Conservation (phyloP, 2,113 vertebrate genomes). For the Lanius collurio region DNA sequence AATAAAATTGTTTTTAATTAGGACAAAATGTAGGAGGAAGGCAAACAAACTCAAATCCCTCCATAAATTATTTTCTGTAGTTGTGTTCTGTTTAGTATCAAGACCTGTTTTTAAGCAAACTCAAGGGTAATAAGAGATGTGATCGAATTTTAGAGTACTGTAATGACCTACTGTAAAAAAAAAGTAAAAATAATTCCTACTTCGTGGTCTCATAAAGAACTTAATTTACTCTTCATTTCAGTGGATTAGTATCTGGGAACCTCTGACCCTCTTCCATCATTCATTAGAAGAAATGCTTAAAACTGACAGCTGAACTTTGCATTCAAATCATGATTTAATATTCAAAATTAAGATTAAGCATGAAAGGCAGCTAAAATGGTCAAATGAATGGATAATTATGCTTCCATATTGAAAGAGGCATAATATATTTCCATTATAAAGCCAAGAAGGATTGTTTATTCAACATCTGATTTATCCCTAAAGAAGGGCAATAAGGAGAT, state of each 20-base stretch:
- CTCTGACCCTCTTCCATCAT: background rate
- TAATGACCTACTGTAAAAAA: background rate
- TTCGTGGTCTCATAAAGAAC: background rate
- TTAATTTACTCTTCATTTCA: background rate
- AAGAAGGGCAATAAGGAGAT: background rate
- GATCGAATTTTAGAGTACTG: background rate
- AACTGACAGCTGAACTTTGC: background rate
- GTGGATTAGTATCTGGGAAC: background rate
- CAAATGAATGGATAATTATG: background rate
- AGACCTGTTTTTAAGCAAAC: slow-evolving; percentile 11
- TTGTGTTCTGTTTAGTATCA: background rate
- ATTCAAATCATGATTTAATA: background rate
- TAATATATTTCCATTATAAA: background rate
- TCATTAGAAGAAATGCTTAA: background rate
- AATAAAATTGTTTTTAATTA: slow-evolving; percentile 25
- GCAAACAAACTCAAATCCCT: background rate
- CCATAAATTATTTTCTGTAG: slow-evolving; percentile 9
- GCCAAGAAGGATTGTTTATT: background rate
- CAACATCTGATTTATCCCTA: background rate
- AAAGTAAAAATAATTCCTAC: background rate
- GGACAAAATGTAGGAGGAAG: slow-evolving; percentile 8
- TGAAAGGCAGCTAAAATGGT: background rate
- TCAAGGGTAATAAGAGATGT: background rate
- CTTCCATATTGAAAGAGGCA: background rate
- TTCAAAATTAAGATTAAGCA: background rate